Conservation (phyloP, 2,797 vertebrate genomes). For the Bothrops alternatus region DNA sequence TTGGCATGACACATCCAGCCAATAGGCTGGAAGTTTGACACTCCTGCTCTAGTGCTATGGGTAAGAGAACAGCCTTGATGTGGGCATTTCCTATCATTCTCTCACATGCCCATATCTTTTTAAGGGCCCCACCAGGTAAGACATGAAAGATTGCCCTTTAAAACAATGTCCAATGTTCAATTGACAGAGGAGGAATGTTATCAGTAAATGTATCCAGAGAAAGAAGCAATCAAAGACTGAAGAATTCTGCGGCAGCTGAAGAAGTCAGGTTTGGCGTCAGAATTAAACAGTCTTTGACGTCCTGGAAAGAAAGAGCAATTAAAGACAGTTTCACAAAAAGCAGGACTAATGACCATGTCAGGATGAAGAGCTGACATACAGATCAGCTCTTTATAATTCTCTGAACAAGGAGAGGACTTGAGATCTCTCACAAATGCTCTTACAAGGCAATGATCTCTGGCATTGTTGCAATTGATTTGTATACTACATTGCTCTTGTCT, state of each 20-base stretch:
- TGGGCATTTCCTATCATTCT: background rate
- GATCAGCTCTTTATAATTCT: background rate
- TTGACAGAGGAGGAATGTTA: background rate
- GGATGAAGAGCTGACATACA: background rate
- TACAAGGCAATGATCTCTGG: background rate
- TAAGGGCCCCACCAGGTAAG: background rate
- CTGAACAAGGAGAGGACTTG: background rate
- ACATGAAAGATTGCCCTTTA: background rate
- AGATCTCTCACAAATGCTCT: background rate
- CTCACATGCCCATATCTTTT: background rate
- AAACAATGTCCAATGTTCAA: background rate
- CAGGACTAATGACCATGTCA: background rate
- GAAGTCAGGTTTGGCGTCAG: background rate
- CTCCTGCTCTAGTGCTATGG: background rate
- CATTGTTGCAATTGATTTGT: too few relatives aligned
- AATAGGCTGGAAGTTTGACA: too few relatives aligned
- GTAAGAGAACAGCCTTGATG: background rate
- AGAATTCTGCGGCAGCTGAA: background rate
- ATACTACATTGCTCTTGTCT: too few relatives aligned
- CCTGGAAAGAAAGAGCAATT: background rate
- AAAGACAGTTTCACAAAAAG: background rate
- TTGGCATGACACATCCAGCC: too few relatives aligned
- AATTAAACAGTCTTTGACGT: background rate
- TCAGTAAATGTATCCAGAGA: background rate
- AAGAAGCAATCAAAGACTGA: background rate